These are phyloP conservation scores for Philaethria dido DNA, from an alignment of 2,888 invertebrate species.

Conservation along the genomic window DNA sequence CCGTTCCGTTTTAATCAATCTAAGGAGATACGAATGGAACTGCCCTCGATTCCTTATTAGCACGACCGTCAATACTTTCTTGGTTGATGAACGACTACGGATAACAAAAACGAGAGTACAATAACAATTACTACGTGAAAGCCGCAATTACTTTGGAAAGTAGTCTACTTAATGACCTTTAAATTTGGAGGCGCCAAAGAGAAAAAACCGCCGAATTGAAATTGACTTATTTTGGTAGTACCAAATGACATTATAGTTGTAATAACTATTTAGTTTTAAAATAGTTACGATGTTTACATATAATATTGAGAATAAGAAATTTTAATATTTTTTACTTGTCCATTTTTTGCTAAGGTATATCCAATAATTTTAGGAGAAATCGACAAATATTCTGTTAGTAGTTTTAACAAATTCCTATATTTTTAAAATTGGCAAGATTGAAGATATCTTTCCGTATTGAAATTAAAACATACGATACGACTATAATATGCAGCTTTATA, in stretches of 20 bases:
- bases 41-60: conserved; percentile 26
- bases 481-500: too few relatives aligned
- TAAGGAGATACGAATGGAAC: conserved; percentile 14
- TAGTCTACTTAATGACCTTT: conserved; percentile 66
- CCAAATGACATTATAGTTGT: background rate
- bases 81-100: conserved; percentile 56
- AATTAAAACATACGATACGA: too few relatives aligned
- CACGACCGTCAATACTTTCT: conserved; percentile 48
- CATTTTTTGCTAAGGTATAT: too few relatives aligned
- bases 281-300: too few relatives aligned
- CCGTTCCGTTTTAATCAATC: background rate
- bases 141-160: conserved; percentile 75
- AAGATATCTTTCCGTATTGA: too few relatives aligned
- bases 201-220: conserved; percentile 45
- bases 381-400: too few relatives aligned
- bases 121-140: conserved; percentile 73
- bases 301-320: background rate
- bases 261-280: background rate
- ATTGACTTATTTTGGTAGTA: background rate
- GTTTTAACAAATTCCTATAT: too few relatives aligned
- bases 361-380: too few relatives aligned
- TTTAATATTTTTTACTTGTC: background rate
- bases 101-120: conserved; percentile 70
- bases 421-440: too few relatives aligned
- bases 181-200: conserved; percentile 52